Percentiles rank a stretch among this genome's conserved stretches.
phyloP scores from a whole-genome alignment of 2,113 vertebrate genomes.

The Danionella cerebrum region DNA sequence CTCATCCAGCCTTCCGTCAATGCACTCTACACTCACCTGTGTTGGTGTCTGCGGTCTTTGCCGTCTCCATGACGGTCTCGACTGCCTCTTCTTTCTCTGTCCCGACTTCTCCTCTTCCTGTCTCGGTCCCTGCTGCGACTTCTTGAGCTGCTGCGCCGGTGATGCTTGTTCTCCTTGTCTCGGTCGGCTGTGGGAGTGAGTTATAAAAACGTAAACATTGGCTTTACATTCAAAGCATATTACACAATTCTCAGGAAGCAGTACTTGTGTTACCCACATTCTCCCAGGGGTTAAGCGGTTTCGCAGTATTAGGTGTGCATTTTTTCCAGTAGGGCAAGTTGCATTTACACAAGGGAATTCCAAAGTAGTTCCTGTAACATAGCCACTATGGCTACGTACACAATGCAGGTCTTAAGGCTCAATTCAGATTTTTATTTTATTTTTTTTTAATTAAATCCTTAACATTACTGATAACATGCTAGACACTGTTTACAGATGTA shows the following conservation, averaged over 20 bases:
- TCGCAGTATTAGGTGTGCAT: no score
- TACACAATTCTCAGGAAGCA: background rate
- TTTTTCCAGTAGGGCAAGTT: no score
- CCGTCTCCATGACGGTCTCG: conserved; percentile 74
- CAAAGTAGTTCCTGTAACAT: no score
- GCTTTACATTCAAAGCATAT: background rate
- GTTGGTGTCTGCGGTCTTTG: conserved; percentile 77
- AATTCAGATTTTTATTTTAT: no score
- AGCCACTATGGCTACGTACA: no score
- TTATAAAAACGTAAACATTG: background rate
- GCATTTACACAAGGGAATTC: no score
- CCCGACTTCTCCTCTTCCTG: conserved; percentile 74
- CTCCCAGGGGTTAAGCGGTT: no score
- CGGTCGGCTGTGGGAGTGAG: conserved; percentile 59
- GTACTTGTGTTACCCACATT: no score
- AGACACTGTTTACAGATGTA: no score
- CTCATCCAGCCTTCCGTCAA: background rate
- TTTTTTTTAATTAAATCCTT: no score
- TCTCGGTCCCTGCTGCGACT: conserved; percentile 81
- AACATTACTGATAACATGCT: no score
- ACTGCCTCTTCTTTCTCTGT: conserved; percentile 63
- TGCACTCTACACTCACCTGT: conserved; percentile 48
- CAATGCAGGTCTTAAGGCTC: no score
- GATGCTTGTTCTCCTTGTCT: conserved; percentile 86
- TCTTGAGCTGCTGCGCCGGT: conserved; percentile 78